phyloP scores from a whole-genome alignment of 2,113 vertebrate genomes.

The Tetraodon nigroviridis region DNA sequence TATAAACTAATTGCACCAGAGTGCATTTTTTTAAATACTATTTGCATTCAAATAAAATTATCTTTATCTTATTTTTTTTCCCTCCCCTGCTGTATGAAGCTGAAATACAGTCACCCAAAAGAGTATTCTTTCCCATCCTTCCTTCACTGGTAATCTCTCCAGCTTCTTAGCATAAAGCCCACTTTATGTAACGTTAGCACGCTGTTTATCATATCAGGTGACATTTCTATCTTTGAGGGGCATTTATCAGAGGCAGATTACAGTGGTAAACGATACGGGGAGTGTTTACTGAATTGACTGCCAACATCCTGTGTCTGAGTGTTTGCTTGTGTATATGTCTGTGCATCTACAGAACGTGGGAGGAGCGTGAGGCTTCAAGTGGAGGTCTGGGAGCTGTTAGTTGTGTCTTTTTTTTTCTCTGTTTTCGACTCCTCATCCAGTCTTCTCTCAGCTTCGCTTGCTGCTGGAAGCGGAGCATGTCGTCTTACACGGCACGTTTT shows the following conservation, averaged over 20 bases:
- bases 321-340: slow-evolving; percentile 48
- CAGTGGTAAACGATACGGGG: slow-evolving; percentile 69
- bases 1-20: too few species aligned
- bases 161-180: slow-evolving; percentile 66
- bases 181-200: slow-evolving; percentile 67
- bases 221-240: slow-evolving; percentile 76
- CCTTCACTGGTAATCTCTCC: slow-evolving; percentile 61
- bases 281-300: slow-evolving; percentile 76
- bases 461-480: slow-evolving; percentile 8
- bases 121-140: slow-evolving; percentile 37
- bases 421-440: slow-evolving; percentile 25
- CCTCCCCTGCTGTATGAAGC: slow-evolving; percentile 22
- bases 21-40: too few species aligned
- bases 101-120: slow-evolving; percentile 11
- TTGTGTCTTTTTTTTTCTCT: slow-evolving; percentile 16
- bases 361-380: slow-evolving; percentile 43
- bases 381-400: slow-evolving; percentile 43
- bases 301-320: slow-evolving; percentile 65
- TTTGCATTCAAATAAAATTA: too few species aligned
- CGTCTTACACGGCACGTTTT: slow-evolving; percentile 26
- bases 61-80: slow-evolving; percentile 1
- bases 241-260: slow-evolving; percentile 77
- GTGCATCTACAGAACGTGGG: slow-evolving; percentile 37
- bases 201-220: slow-evolving; percentile 75
- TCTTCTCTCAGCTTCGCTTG: slow-evolving; percentile 33